Evolutionary conservation across 2,113 vertebrate genomes (phyloP), one percentile per base, ranked within the genome.

Genomic region (Ardeotis arabs): DNA sequence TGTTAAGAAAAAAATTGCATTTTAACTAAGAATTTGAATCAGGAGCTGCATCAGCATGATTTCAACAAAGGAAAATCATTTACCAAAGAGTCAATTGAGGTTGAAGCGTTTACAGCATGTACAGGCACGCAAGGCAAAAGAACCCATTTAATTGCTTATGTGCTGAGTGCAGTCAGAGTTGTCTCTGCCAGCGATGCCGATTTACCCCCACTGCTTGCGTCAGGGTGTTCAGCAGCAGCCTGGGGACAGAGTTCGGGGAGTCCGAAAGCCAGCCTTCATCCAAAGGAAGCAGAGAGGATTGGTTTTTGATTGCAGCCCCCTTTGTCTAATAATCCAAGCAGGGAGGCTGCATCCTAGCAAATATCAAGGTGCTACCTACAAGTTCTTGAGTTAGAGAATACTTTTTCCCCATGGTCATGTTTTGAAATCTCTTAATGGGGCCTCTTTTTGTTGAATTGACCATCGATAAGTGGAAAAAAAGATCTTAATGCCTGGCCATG

Each of bases 11-110:
- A 95, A 97, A 97, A 97, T 91, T 90, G 96, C 96, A 95, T 97
- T 97, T 97, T 97, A 97, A 97, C 96, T 97, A 97, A 97, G 96
- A 97, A 97, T 97, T 96, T 96, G 96, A 97, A 95, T 97, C 27
- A 60, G 80, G 96, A 96, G 96, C 96, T 97, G 95, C 95, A 97
- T 97, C 97, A 96, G 97, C 97, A 96, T 97, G 97, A 86, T 97
- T 95, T 89, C 95, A 97, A 97, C 97, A 97, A 97, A 97, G 94
- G 96, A 92, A 97, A 97, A 96, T 97, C 97, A 97, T 97, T 97
- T 97, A 97, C 96, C 93, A 97, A 97, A 80, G 95, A 97, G 97
- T 97, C 97, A 97, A 97, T 97, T 97, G 97, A 97, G 97, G 97
- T 97, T 97, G 97, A 97, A 97, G 93, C 95, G 49, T 97, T 97